Evolutionary conservation across 2,888 invertebrate genomes (phyloP).

Genomic region (Tuta absoluta): DNA sequence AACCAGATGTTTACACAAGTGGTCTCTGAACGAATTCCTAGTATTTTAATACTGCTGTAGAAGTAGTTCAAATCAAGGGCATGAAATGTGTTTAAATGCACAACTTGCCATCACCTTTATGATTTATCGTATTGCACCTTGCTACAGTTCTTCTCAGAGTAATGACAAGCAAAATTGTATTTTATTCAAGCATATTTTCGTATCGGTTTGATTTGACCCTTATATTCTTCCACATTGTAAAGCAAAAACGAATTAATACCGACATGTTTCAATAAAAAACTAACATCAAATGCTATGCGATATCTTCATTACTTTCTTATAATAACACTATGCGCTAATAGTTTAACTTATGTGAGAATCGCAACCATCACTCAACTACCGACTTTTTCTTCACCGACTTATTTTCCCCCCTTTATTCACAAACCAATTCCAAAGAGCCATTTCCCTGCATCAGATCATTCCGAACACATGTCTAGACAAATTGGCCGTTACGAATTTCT

Average conservation of each 20-base stretch:
- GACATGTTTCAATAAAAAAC: slow-evolving; percentile 7
- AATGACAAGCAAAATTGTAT: no score
- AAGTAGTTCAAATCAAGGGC: no score
- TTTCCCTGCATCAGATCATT: neutral
- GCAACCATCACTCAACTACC: slow-evolving; percentile 49
- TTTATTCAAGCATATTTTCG: no score
- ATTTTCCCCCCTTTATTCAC: slow-evolving; percentile 52
- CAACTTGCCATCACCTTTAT: no score
- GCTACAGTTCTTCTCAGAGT: no score
- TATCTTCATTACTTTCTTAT: slow-evolving; percentile 27
- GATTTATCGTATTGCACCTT: no score
- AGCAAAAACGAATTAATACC: slow-evolving; percentile 9
- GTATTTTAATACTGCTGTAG: neutral
- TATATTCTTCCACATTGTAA: neutral
- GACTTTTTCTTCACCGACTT: slow-evolving; percentile 51
- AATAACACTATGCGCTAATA: slow-evolving; percentile 26
- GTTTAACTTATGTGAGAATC: slow-evolving; percentile 51
- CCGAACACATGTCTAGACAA: slow-evolving; percentile 48
- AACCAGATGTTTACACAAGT: neutral
- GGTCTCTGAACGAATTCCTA: neutral
- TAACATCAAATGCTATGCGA: slow-evolving; percentile 29
- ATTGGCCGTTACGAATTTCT: slow-evolving; percentile 52
- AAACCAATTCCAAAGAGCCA: neutral
- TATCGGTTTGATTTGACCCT: neutral
- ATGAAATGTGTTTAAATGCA: no score